Conservation (phyloP, 2,113 vertebrate genomes). For the Oncorhynchus keta region DNA sequence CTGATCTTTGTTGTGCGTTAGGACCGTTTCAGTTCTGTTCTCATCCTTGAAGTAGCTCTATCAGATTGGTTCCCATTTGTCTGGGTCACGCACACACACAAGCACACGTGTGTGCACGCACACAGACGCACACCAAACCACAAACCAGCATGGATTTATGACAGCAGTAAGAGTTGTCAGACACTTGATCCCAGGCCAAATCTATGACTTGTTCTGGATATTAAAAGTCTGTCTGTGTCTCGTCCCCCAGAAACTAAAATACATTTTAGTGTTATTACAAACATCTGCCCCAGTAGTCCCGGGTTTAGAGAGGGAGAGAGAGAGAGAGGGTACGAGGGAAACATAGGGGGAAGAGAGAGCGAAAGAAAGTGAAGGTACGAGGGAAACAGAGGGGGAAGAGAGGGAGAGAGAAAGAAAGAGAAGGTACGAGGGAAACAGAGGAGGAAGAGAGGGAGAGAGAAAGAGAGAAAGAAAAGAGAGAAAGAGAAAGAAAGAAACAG, state of each 20-base stretch:
- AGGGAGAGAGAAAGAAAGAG: too few relatives aligned
- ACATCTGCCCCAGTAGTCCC: slow-evolving; percentile 47
- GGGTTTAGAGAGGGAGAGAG: slow-evolving; percentile 22
- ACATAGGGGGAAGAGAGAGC: too few relatives aligned
- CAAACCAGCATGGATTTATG: background rate
- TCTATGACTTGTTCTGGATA: slow-evolving; percentile 22
- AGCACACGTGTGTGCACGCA: background rate
- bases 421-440: too few relatives aligned
- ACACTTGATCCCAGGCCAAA: slow-evolving; percentile 1
- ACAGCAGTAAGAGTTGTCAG: too few relatives aligned
- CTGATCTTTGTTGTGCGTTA: background rate
- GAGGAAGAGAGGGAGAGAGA: too few relatives aligned
- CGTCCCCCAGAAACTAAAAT: slow-evolving; percentile 30
- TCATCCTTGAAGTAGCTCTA: background rate
- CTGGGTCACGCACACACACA: background rate
- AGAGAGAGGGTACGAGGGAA: too few relatives aligned
- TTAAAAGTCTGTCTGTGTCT: slow-evolving; percentile 16
- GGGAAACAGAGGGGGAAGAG: too few relatives aligned
- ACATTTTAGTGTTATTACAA: slow-evolving; percentile 48
- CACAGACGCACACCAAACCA: background rate
- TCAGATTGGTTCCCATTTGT: background rate
- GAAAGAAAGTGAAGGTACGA: too few relatives aligned
- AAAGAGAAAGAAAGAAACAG: too few relatives aligned
- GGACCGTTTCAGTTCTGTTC: too few relatives aligned
- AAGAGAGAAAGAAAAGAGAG: too few relatives aligned